Percentiles rank a stretch among this genome's conserved stretches.
Evolutionary conservation across 2,888 invertebrate genomes (phyloP).

Genomic region (Phragmatobia fuliginosa): DNA sequence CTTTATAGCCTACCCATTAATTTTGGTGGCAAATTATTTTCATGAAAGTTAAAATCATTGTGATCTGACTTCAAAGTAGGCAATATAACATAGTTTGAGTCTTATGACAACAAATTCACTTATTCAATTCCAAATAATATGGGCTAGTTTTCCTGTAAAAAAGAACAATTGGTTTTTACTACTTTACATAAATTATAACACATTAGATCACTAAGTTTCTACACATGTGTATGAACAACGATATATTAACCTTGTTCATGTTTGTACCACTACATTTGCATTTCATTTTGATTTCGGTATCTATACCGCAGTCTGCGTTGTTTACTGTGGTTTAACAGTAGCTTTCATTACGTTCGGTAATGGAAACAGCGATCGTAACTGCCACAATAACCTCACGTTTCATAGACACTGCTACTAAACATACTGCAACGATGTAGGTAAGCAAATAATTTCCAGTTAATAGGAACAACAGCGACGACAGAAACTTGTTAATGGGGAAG

Average conservation of each 20-base stretch:
- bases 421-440: conserved; percentile 25
- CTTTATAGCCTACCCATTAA: background rate
- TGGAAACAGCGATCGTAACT: conserved; percentile 29
- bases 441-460: conserved; percentile 11
- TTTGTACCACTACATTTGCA: background rate
- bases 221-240: background rate
- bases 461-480: background rate
- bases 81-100: background rate
- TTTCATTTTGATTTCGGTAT: background rate
- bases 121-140: background rate
- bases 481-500: background rate
- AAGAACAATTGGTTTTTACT: background rate
- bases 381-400: conserved; percentile 27
- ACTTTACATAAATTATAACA: background rate
- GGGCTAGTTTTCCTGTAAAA: background rate
- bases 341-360: conserved; percentile 19
- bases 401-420: conserved; percentile 23
- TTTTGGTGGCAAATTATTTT: background rate
- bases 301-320: background rate
- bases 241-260: background rate
- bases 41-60: background rate
- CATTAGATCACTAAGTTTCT: background rate
- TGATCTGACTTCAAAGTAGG: background rate
- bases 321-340: background rate
- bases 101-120: background rate